phyloP scores from a whole-genome alignment of 1,140 invertebrate genomes.

The Chrysopa pallens region DNA sequence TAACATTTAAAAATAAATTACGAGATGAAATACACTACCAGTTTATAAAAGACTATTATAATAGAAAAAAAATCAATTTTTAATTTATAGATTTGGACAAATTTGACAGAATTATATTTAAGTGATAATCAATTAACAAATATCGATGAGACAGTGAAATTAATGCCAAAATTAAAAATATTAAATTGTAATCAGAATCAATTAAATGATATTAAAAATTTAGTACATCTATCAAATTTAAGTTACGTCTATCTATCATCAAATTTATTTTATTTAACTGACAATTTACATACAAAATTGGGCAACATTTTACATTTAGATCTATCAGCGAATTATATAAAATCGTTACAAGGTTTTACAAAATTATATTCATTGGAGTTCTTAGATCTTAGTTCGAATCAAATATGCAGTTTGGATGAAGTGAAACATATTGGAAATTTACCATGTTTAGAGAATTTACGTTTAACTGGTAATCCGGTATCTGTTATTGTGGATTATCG shows the following conservation, averaged over 20 bases:
- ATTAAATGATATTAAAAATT: conserved; percentile 52
- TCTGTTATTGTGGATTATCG: conserved; percentile 76
- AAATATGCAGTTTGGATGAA: conserved; percentile 62
- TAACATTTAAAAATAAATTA: no score
- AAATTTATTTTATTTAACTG: conserved; percentile 49
- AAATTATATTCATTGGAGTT: conserved; percentile 71
- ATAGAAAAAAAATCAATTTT: no score
- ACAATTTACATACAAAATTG: conserved; percentile 65
- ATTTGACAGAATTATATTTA: conserved; percentile 49
- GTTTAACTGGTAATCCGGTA: conserved; percentile 77
- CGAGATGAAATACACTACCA: no score
- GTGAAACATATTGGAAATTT: conserved; percentile 59
- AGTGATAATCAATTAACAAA: conserved; percentile 58
- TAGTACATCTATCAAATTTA: conserved; percentile 59
- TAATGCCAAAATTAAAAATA: conserved; percentile 55
- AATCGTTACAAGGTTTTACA: conserved; percentile 52
- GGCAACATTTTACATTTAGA: conserved; percentile 80
- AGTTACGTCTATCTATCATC: conserved; percentile 58
- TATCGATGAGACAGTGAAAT: conserved; percentile 63
- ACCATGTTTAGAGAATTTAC: conserved; percentile 71
- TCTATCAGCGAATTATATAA: conserved; percentile 70
- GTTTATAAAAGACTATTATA: no score
- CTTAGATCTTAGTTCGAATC: conserved; percentile 75
- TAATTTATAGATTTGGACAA: conserved; percentile 43
- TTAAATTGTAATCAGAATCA: conserved; percentile 61